These are phyloP conservation scores for Percopsis transmontana DNA, from an alignment of 2,113 vertebrate genomes.

Conservation along the genomic window DNA sequence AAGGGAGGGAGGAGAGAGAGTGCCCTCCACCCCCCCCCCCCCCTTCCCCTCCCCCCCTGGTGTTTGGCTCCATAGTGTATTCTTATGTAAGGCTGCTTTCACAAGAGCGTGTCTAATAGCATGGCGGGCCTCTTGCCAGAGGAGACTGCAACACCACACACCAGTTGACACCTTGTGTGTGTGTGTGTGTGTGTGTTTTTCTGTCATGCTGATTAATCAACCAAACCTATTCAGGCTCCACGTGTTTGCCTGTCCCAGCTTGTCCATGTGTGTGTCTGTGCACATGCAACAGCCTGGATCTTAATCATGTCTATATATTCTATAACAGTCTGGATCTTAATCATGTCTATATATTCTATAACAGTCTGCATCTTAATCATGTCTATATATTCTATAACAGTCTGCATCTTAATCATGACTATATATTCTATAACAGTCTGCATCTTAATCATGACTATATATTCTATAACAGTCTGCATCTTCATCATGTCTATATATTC, in stretches of 20 bases:
- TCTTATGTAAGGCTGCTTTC: constrained; percentile 70
- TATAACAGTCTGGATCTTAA: too few relatives aligned
- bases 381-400: too few relatives aligned
- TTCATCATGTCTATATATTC: too few relatives aligned
- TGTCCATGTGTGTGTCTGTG: not conserved
- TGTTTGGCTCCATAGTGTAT: constrained; percentile 46
- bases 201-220: constrained; percentile 24
- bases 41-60: constrained; percentile 20
- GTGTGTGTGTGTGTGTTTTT: not conserved
- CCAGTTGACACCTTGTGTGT: not conserved
- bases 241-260: not conserved
- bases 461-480: too few relatives aligned
- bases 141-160: constrained; percentile 37
- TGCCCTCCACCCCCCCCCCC: not conserved
- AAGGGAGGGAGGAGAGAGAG: too few relatives aligned
- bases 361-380: too few relatives aligned
- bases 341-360: too few relatives aligned
- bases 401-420: too few relatives aligned
- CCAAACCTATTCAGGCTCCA: not conserved
- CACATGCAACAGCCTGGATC: too few relatives aligned
- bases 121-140: constrained; percentile 29
- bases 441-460: too few relatives aligned
- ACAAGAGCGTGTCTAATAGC: constrained; percentile 58
- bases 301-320: too few relatives aligned
- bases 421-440: too few relatives aligned